Evolutionary conservation across 2,113 vertebrate species (phyloP).

Genomic region (Lonchura striata): DNA sequence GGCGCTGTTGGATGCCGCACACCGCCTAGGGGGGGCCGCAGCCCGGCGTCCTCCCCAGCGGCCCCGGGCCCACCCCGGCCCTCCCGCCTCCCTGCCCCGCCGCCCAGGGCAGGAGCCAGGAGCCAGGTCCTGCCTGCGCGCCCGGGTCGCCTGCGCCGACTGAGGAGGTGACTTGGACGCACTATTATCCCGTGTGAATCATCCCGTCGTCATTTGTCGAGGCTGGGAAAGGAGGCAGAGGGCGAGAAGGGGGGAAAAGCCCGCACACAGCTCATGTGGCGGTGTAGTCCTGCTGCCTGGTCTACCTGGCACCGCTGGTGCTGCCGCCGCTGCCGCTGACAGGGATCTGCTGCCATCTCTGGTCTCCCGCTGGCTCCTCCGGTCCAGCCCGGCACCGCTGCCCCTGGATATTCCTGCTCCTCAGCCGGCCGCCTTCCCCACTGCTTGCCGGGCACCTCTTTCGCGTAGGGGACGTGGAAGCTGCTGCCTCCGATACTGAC

Average conservation of each 20-base stretch:
- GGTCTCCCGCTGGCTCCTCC: constrained; percentile 32
- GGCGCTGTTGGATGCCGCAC: constrained; percentile 10
- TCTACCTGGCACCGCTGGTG: constrained; percentile 71
- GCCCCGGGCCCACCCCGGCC: background rate
- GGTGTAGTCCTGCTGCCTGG: constrained; percentile 54
- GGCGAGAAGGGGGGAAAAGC: constrained; percentile 33
- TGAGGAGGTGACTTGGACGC: constrained; percentile 72
- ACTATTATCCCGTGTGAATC: constrained; percentile 74
- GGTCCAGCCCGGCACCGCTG: background rate
- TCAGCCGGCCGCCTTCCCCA: background rate
- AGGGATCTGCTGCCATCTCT: constrained; percentile 51
- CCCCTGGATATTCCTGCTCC: constrained; percentile 29
- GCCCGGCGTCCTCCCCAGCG: background rate
- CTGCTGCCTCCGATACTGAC: background rate
- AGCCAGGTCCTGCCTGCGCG: background rate
- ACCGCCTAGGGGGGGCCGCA: background rate
- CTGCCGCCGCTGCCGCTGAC: constrained; percentile 29
- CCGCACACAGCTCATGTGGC: constrained; percentile 71
- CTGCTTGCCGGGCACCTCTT: background rate
- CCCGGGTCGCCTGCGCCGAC: constrained; percentile 28
- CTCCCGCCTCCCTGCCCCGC: background rate
- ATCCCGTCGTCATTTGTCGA: constrained; percentile 63
- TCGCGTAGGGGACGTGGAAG: background rate
- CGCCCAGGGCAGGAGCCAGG: background rate
- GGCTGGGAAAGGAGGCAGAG: constrained; percentile 62